Conservation (phyloP, 1,140 invertebrate genomes). For the Lineus longissimus region DNA sequence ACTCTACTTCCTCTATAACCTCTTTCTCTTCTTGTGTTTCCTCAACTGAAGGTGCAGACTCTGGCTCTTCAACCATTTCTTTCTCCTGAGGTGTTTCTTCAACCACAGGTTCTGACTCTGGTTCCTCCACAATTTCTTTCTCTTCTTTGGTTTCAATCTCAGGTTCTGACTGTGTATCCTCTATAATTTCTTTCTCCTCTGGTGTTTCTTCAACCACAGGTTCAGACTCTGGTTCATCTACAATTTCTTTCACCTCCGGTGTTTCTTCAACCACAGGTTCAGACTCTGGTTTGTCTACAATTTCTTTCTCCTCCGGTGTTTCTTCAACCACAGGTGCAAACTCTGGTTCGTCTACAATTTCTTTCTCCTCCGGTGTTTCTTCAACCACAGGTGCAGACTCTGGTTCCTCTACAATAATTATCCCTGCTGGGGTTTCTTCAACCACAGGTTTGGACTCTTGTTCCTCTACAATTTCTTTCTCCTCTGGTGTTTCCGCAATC, state of each 20-base stretch:
- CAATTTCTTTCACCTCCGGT: background rate
- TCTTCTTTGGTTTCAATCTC: too few relatives aligned
- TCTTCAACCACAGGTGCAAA: background rate
- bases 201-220: background rate
- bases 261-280: background rate
- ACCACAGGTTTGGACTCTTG: background rate
- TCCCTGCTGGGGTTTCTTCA: background rate
- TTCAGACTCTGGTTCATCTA: too few relatives aligned
- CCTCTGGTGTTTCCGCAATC: too few relatives aligned
- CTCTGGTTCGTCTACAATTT: background rate
- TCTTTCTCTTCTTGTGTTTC: too few relatives aligned
- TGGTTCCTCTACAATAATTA: background rate
- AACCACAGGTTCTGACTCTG: conserved; percentile 16
- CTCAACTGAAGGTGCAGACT: too few relatives aligned
- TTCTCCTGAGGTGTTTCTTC: conserved; percentile 18
- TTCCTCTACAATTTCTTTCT: background rate
- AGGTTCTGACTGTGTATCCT: conserved; percentile 35
- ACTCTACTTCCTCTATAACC: background rate
- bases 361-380: background rate
- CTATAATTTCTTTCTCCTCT: conserved; percentile 9
- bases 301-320: background rate
- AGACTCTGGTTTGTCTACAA: background rate
- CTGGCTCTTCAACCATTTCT: background rate
- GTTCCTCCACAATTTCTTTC: background rate
- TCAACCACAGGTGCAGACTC: background rate